Evolutionary conservation across 2,888 invertebrate species (phyloP).

Genomic region (Phytoseiulus persimilis): DNA sequence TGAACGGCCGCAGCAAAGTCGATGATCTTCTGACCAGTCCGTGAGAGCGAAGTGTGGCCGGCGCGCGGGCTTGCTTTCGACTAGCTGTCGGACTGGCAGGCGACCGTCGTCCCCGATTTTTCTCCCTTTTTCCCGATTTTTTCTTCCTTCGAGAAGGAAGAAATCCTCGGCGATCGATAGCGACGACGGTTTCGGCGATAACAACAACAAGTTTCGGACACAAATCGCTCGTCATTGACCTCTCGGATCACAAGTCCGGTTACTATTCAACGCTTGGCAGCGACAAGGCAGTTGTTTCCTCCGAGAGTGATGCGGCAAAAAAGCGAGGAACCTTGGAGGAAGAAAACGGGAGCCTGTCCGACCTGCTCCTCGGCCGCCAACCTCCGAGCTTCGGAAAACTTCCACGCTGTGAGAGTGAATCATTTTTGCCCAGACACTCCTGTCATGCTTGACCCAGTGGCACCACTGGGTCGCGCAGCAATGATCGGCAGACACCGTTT

Average conservation of each 20-base stretch:
- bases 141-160: not conserved
- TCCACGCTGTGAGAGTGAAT: too few species aligned
- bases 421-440: too few species aligned
- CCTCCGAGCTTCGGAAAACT: too few species aligned
- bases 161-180: not conserved
- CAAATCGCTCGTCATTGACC: not conserved
- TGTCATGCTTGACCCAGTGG: too few species aligned
- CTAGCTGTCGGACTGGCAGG: not conserved
- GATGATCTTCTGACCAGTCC: slow-evolving; percentile 5
- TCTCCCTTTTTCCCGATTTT: not conserved
- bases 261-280: not conserved
- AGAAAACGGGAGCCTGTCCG: too few species aligned
- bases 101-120: not conserved
- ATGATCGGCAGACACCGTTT: too few species aligned
- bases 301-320: not conserved
- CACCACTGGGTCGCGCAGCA: too few species aligned
- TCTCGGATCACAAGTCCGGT: not conserved
- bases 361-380: too few species aligned
- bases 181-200: not conserved
- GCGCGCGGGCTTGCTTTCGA: not conserved
- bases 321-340: not conserved
- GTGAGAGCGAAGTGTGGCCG: not conserved
- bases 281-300: not conserved
- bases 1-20: not conserved
- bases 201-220: not conserved